phyloP scores from a whole-genome alignment of 2,888 invertebrate genomes.

The Epiblema foenella region DNA sequence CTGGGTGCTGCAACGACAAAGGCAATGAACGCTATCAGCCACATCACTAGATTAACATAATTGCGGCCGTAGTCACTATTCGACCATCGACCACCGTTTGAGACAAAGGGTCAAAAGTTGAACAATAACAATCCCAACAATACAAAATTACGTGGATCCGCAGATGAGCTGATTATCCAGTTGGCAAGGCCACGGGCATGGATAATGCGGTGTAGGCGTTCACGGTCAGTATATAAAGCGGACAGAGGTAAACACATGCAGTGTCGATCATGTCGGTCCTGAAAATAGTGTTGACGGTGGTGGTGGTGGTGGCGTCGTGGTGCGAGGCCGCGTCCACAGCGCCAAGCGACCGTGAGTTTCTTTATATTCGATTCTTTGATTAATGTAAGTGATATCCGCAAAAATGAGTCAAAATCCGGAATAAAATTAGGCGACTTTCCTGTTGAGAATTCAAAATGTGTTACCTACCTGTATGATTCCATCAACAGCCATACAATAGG shows the following conservation, averaged over 20 bases:
- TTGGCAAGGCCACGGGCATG: constrained; percentile 71
- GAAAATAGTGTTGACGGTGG: constrained; percentile 59
- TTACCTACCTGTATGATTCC: too few relatives aligned
- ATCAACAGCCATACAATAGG: too few relatives aligned
- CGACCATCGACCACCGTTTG: not conserved
- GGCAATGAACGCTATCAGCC: not conserved
- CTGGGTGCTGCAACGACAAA: too few relatives aligned
- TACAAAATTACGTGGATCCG: constrained; percentile 46
- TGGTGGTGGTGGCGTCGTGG: constrained; percentile 55
- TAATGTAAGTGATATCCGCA: not conserved
- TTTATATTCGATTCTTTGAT: not conserved
- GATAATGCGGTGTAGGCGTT: constrained; percentile 74
- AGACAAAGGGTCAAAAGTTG: constrained; percentile 36
- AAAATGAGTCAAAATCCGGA: not conserved
- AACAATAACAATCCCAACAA: constrained; percentile 40
- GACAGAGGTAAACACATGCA: constrained; percentile 64
- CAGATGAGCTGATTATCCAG: constrained; percentile 64
- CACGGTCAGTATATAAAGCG: constrained; percentile 77
- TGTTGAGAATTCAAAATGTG: too few relatives aligned
- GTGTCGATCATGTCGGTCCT: constrained; percentile 65
- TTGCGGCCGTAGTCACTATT: not conserved
- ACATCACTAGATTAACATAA: not conserved
- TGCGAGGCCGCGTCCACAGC: constrained; percentile 65
- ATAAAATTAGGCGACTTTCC: too few relatives aligned
- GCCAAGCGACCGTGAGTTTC: constrained; percentile 72